Conservation (phyloP, 2,113 vertebrate genomes). For the Cnemophilus loriae region DNA sequence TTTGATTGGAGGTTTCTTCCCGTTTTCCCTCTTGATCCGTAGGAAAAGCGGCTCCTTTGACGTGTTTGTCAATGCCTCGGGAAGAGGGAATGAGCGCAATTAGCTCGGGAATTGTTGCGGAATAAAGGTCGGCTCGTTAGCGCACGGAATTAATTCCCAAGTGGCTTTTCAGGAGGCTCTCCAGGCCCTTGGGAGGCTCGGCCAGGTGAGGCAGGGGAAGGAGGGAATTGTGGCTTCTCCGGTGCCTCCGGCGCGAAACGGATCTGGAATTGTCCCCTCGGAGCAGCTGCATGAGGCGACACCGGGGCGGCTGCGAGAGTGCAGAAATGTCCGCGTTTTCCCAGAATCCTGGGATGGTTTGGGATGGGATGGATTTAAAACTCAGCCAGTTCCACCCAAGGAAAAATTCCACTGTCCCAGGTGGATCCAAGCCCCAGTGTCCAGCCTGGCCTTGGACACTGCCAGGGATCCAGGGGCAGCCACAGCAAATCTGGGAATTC, state of each 20-base stretch:
- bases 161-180: not conserved
- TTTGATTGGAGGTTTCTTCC: not conserved
- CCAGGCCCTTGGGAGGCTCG: not conserved
- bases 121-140: not conserved
- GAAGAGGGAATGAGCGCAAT: not conserved
- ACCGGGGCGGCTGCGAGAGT: accelerated
- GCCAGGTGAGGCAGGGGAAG: not conserved
- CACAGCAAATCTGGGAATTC: not conserved
- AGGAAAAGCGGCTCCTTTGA: not conserved
- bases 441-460: accelerated
- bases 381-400: accelerated
- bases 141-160: not conserved
- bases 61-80: not conserved
- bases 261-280: not conserved
- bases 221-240: not conserved
- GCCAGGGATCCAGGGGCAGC: not conserved
- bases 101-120: not conserved
- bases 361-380: not conserved
- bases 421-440: not conserved
- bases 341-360: accelerated
- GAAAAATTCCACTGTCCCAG: accelerated
- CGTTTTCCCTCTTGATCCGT: not conserved
- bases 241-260: accelerated
- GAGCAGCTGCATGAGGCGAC: not conserved
- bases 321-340: not conserved